These are phyloP conservation scores for Lithodes maja DNA, from an alignment of 2,888 invertebrate genomes.

Conservation along the genomic window DNA sequence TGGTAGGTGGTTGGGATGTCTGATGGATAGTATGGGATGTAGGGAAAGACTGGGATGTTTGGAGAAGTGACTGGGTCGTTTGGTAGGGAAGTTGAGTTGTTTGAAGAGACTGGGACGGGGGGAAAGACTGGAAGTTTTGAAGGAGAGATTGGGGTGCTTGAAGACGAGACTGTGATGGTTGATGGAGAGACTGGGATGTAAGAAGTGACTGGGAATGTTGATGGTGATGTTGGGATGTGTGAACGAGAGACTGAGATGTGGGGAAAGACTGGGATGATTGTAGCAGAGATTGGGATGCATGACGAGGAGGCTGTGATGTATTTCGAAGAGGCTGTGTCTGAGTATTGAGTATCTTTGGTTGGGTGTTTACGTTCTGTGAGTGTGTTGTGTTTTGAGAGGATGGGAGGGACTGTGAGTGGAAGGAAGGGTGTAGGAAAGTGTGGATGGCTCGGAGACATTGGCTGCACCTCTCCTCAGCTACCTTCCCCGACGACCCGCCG, in stretches of 20 bases:
- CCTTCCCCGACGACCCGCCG: background rate
- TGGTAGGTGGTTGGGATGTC: too few relatives aligned
- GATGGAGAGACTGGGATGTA: background rate
- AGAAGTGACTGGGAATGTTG: background rate
- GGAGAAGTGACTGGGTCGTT: background rate
- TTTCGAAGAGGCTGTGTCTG: too few relatives aligned
- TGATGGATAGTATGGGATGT: too few relatives aligned
- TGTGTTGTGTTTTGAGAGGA: background rate
- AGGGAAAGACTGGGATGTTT: background rate
- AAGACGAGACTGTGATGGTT: background rate
- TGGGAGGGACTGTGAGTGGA: background rate
- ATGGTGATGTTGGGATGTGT: background rate
- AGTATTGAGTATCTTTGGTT: too few relatives aligned
- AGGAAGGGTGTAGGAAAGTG: background rate
- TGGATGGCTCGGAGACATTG: constrained; percentile 7
- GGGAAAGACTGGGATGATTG: background rate
- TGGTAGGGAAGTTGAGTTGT: background rate
- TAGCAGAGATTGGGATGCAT: background rate
- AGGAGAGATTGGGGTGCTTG: background rate
- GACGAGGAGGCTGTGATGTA: background rate
- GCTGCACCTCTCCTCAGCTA: constrained; percentile 5
- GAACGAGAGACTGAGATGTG: background rate
- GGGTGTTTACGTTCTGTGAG: background rate
- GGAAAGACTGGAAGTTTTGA: background rate
- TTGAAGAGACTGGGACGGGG: background rate